Base-by-base conservation (phyloP, 1,140 invertebrate genomes). In the Temnothorax curvispinosus region DNA sequence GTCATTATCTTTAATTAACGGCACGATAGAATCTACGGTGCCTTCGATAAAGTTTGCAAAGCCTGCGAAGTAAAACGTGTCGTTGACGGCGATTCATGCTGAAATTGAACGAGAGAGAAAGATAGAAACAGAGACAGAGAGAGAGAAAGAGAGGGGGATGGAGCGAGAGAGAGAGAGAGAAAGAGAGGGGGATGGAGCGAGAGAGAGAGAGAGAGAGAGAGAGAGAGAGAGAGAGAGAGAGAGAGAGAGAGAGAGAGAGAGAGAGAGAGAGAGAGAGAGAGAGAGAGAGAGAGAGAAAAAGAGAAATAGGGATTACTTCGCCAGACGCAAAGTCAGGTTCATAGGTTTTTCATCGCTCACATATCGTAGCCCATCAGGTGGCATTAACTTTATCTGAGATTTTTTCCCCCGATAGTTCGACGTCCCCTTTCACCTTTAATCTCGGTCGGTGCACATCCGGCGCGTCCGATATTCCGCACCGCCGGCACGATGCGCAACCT, bases 1-100 rank as follows among this genome's bases (percentile, higher is more conserved):
- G 13, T 69, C 72, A 74, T 85, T 74, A 58, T 27, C 58, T 67
- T 89, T 80, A 89, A 89, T 89, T 89, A 89, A 76, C 21, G 74
- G n/a, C 4, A 4, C 13, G 67, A 89, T 67, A 41, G 76, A 88
- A 88, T 78, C 32, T 41, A 32, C 35, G 60, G 32, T 32, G 32
- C 6, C 80, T 74, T 84, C 69, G 41, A 84, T 75, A 84, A 84
- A 84, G 80, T 84, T 74, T 32, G 80, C 69, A 74, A 75, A 84
- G n/a, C 69, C 41, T 52, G 32, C 32, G 54, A 74, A 84, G 69
- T 74, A 72, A 84, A 84, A 84, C 80, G 69, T 84, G 72, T 85
- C 82, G 74, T 27, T 56, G 44, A 0, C 60, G 47, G 5, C 69
- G 58, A 74, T 62, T 44, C 27, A 67, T 41, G 32, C 18, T 58